Evolutionary conservation across 2,113 vertebrate genomes (phyloP).

Genomic region (Neodontobutis hainanensis): DNA sequence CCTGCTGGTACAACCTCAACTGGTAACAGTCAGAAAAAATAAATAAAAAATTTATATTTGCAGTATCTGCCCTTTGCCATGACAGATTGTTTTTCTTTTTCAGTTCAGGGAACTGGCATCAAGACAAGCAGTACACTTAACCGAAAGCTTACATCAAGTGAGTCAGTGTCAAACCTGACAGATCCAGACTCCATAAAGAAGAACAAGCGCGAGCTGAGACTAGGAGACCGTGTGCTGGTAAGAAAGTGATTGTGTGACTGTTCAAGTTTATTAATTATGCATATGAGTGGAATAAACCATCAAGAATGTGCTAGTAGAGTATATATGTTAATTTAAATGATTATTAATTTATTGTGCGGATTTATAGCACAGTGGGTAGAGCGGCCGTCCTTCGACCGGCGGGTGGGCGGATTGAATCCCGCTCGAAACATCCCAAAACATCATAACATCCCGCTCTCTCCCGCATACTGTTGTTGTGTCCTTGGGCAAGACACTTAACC

Average conservation of each 20-base stretch:
- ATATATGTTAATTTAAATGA: too few species aligned
- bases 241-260: slow-evolving; percentile 14
- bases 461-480: too few species aligned
- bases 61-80: not conserved
- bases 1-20: slow-evolving; percentile 57
- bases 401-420: too few species aligned
- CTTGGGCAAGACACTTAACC: too few species aligned
- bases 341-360: too few species aligned
- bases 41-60: not conserved
- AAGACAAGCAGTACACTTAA: slow-evolving; percentile 56
- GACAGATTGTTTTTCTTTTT: not conserved
- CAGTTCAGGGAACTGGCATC: slow-evolving; percentile 41
- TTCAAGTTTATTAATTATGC: too few species aligned
- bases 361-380: too few species aligned
- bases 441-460: too few species aligned
- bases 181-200: slow-evolving; percentile 93
- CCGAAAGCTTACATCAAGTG: slow-evolving; percentile 86
- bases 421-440: too few species aligned
- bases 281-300: too few species aligned
- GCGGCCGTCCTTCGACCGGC: too few species aligned
- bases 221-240: slow-evolving; percentile 94
- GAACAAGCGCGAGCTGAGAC: slow-evolving; percentile 90
- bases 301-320: too few species aligned
- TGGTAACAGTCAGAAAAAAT: slow-evolving; percentile 10
- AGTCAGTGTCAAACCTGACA: slow-evolving; percentile 93